Evolutionary conservation across 2,113 vertebrate genomes (phyloP).

Genomic region (Bubo blakistoni): DNA sequence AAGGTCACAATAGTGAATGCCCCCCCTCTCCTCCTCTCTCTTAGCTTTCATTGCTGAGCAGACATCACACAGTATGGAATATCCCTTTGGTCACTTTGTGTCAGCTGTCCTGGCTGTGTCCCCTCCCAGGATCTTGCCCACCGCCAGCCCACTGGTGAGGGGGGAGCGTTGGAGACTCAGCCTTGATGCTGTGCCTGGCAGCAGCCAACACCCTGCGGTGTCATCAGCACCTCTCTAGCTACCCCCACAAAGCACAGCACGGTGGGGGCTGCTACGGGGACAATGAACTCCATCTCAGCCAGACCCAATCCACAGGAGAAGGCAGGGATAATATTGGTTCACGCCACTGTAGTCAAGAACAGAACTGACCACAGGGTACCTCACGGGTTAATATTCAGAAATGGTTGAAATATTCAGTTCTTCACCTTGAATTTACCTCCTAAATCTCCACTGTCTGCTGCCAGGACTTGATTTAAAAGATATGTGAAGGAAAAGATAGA

Average conservation of each 20-base stretch:
- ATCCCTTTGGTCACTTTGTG: not conserved
- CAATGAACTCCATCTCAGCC: not conserved
- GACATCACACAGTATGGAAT: not conserved
- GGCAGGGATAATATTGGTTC: not conserved
- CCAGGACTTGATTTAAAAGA: not conserved
- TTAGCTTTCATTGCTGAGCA: not conserved
- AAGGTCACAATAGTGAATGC: fast-evolving
- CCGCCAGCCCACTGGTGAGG: not conserved
- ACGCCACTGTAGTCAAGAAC: not conserved
- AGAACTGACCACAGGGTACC: not conserved
- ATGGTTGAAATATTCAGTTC: not conserved
- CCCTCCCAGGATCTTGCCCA: not conserved
- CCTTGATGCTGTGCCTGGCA: not conserved
- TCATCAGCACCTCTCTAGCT: not conserved
- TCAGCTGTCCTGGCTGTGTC: not conserved
- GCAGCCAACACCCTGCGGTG: not conserved
- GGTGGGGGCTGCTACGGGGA: not conserved
- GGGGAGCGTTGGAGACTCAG: not conserved
- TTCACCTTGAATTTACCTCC: not conserved
- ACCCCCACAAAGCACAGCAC: not conserved
- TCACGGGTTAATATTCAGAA: not conserved
- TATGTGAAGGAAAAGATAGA: not conserved
- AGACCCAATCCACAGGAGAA: not conserved
- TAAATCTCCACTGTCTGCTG: not conserved
- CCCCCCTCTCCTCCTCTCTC: not conserved